Evolutionary conservation across 2,888 invertebrate genomes (phyloP).

Genomic region (Automeris io): DNA sequence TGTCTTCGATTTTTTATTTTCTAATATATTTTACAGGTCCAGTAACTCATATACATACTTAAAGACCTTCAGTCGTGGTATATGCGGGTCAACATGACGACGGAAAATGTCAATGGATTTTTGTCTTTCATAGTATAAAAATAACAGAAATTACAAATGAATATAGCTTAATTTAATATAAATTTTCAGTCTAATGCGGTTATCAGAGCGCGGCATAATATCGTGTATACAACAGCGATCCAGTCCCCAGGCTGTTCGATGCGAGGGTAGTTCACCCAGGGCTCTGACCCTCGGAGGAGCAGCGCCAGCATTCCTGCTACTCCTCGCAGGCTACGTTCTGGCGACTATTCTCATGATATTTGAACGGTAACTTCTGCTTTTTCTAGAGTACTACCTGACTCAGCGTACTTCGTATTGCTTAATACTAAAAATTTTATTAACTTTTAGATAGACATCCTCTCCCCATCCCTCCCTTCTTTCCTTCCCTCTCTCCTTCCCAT

Average conservation of each 20-base stretch:
- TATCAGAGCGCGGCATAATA: conserved; percentile 49
- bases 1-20: too few species aligned
- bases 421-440: too few species aligned
- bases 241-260: conserved; percentile 25
- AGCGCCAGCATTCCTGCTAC: conserved; percentile 56
- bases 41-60: neutral
- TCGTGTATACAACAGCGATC: conserved; percentile 37
- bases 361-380: conserved; percentile 48
- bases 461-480: too few species aligned
- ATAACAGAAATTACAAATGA: neutral
- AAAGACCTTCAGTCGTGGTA: too few species aligned
- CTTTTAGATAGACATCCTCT: too few species aligned
- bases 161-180: neutral
- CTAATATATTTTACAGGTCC: too few species aligned
- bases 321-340: conserved; percentile 38
- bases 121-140: neutral
- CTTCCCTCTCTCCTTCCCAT: too few species aligned
- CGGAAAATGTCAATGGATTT: too few species aligned
- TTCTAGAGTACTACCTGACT: too few species aligned
- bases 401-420: too few species aligned
- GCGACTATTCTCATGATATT: conserved; percentile 37
- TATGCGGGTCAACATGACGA: too few species aligned
- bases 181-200: conserved; percentile 37
- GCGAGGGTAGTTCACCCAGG: conserved; percentile 51
- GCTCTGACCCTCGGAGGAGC: conserved; percentile 59